These are phyloP conservation scores for Galeopterus variegatus DNA, from an alignment of 2,113 vertebrate species.

Conservation along the genomic window DNA sequence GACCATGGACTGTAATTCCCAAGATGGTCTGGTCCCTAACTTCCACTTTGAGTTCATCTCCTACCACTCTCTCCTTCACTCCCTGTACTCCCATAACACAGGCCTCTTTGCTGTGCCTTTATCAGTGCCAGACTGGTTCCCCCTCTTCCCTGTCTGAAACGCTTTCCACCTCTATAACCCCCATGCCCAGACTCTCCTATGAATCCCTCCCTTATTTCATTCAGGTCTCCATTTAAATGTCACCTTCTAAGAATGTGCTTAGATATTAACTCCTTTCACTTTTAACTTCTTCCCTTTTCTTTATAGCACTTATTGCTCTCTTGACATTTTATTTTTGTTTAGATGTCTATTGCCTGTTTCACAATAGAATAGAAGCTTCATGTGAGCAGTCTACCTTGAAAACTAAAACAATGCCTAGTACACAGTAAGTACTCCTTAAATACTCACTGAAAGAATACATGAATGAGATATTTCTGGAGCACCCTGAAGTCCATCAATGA, in stretches of 20 bases:
- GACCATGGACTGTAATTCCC: not conserved
- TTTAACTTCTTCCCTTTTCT: not conserved
- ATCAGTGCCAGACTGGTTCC: not conserved
- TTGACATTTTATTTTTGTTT: not conserved
- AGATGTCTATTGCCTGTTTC: not conserved
- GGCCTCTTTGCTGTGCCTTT: not conserved
- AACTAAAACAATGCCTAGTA: not conserved
- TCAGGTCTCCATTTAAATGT: not conserved
- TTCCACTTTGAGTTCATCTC: not conserved
- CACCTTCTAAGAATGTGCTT: not conserved
- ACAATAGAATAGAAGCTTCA: not conserved
- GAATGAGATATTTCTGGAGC: not conserved
- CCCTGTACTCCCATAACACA: no score
- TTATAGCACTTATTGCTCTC: not conserved
- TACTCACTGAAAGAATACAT: not conserved
- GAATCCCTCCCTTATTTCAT: not conserved
- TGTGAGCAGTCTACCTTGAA: not conserved
- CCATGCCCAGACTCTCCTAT: not conserved
- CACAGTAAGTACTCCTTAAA: not conserved
- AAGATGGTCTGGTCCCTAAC: not conserved
- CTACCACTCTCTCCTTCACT: not conserved
- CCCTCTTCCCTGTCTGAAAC: not conserved
- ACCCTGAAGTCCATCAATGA: not conserved
- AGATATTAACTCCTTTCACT: not conserved
- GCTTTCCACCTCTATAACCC: not conserved